Base-by-base conservation (phyloP, 2,888 invertebrate genomes). In the Sphaerophoria rueppellii region DNA sequence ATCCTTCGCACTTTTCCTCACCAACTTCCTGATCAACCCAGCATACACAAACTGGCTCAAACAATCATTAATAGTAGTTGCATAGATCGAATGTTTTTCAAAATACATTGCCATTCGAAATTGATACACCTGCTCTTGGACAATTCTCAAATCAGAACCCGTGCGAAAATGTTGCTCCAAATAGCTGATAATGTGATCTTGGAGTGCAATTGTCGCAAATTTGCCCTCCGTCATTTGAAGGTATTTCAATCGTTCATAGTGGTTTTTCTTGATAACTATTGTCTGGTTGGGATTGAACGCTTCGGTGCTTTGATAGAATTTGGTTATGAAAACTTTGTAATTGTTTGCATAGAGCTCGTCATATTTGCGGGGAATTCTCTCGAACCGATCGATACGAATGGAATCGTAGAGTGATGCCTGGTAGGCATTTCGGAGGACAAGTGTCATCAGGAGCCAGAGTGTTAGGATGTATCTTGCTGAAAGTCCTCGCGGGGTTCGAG, bases 341-440 rank as follows among this genome's bases (percentile, higher is more conserved):
- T 67, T 54, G 5, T 11, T 9, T n/a, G 0, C 4, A 6, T 40
- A 40, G 6, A 67, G 67, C 5, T 67, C 67, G 0, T 67, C 54
- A 12, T 67, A 67, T 32, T 40, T 54, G 0, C n/a, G 4, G 3
- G 67, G 67, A 9, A 67, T 11, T 67, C 32, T 52, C 7, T 54
- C 67, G n/a, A 32, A 54, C 50, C 48, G 32, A 46, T 82, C 55
- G 14, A 52, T 57, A 4, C 63, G 69, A 37, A 82, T 61, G 0
- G 78, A 73, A 14, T 63, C 57, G 37, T 65, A 76, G 6, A 81
- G 52, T 5, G 75, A 75, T 0, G 63, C 46, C 75, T 91, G 91
- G 67, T 91, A 91, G 57, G 89, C 90, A 55, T 76, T 88, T 34
- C 91, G 88, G 65, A 91, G 57, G 3, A 91, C 82, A 6, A 89